A percentile compares a stretch with the other conserved stretches of the same genome.
These are phyloP conservation scores for Rhabdomys pumilio DNA, from an alignment of 2,797 vertebrate genomes.

Conservation along the genomic window DNA sequence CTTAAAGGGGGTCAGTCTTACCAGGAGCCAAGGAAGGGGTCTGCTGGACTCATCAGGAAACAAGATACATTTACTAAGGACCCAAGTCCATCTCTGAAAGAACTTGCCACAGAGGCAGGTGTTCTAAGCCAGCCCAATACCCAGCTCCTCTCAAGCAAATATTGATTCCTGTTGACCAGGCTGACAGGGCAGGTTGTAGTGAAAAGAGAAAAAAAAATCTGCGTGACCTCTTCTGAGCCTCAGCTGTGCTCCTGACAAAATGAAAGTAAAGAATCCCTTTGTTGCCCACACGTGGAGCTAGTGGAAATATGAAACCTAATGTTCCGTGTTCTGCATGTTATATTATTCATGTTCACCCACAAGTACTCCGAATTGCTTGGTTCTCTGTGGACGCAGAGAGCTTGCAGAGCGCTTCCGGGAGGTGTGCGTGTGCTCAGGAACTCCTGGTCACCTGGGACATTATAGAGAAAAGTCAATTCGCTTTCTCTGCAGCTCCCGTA, in stretches of 20 bases:
- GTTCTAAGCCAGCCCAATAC: neutral
- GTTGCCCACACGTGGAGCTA: neutral
- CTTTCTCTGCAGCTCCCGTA: slow-evolving; percentile 60
- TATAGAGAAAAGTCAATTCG: slow-evolving; percentile 46
- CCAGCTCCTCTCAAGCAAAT: neutral
- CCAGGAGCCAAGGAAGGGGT: neutral
- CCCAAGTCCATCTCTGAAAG: neutral
- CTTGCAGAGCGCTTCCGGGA: neutral
- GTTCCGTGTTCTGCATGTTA: neutral
- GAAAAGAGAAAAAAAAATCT: neutral
- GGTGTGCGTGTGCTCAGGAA: neutral
- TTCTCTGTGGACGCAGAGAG: neutral
- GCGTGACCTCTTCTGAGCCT: neutral
- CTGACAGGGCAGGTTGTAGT: neutral
- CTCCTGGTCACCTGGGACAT: slow-evolving; percentile 44
- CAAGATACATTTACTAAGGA: neutral
- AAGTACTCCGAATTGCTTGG: neutral
- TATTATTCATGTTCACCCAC: neutral
- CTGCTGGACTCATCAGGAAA: neutral
- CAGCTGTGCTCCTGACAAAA: neutral
- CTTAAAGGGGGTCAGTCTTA: neutral
- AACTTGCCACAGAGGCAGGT: neutral
- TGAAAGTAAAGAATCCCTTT: neutral
- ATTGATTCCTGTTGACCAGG: rapidly evolving
- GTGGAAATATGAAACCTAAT: neutral